phyloP scores from a whole-genome alignment of 2,113 vertebrate species.

The Gymnorhina tibicen region DNA sequence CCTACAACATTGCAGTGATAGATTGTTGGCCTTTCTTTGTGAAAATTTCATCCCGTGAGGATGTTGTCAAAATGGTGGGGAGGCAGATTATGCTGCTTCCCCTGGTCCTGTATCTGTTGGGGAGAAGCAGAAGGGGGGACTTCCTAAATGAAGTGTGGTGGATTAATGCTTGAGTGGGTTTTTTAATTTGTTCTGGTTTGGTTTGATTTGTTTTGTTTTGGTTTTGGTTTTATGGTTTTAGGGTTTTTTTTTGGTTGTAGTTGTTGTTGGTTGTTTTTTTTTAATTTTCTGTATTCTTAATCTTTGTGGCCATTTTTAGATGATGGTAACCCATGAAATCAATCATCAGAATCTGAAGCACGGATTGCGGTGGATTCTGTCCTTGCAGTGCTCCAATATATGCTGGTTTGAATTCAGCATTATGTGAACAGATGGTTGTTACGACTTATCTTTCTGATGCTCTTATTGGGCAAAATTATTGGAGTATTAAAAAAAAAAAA shows the following conservation, averaged over 20 bases:
- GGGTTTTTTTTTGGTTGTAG: background rate
- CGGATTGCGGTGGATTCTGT: background rate
- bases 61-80: background rate
- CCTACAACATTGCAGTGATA: too few species aligned
- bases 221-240: too few species aligned
- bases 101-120: accelerated
- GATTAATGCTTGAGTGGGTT: background rate
- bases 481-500: background rate
- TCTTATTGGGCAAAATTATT: background rate
- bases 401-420: background rate
- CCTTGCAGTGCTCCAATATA: background rate
- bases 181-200: background rate
- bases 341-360: background rate
- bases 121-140: background rate
- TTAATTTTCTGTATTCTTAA: background rate
- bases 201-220: background rate
- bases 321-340: background rate
- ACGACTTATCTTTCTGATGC: background rate
- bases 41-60: background rate
- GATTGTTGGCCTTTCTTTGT: background rate
- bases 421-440: background rate
- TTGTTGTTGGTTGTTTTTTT: background rate
- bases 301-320: background rate
- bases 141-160: background rate
- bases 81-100: background rate